These are phyloP conservation scores for Nemapogon koenigi DNA, from an alignment of 2,888 invertebrate species.

Conservation along the genomic window DNA sequence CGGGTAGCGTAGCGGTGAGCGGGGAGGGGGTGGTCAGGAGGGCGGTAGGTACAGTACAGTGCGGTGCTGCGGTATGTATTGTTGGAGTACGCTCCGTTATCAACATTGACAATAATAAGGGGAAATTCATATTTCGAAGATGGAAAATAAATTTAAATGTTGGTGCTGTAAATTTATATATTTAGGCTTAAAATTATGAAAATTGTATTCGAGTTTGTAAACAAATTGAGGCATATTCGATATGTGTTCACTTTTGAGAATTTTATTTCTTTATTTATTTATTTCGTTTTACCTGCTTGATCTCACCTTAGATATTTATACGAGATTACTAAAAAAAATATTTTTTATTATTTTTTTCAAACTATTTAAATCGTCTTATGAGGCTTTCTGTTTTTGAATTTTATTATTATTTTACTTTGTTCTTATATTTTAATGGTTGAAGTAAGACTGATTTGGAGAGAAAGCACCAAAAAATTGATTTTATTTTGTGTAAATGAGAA, in stretches of 20 bases:
- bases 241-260: constrained; percentile 59
- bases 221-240: constrained; percentile 55
- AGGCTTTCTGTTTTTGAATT: constrained; percentile 42
- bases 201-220: constrained; percentile 58
- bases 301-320: constrained; percentile 62
- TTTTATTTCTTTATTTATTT: constrained; percentile 57
- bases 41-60: constrained; percentile 21
- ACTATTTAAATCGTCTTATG: constrained; percentile 58
- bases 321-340: constrained; percentile 57
- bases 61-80: constrained; percentile 58
- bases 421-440: constrained; percentile 42
- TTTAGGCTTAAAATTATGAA: constrained; percentile 59
- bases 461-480: constrained; percentile 44
- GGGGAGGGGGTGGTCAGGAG: background rate
- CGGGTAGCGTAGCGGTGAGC: background rate
- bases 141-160: constrained; percentile 46
- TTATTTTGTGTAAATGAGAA: background rate
- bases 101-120: constrained; percentile 64
- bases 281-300: constrained; percentile 53
- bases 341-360: constrained; percentile 53
- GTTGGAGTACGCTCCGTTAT: constrained; percentile 56
- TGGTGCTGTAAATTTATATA: constrained; percentile 66
- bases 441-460: constrained; percentile 50
- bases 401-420: constrained; percentile 24
- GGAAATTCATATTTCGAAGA: constrained; percentile 61